Evolutionary conservation across 2,113 vertebrate species (phyloP), one percentile per base, ranked within the genome.

Genomic region (Glaucidium brasilianum): DNA sequence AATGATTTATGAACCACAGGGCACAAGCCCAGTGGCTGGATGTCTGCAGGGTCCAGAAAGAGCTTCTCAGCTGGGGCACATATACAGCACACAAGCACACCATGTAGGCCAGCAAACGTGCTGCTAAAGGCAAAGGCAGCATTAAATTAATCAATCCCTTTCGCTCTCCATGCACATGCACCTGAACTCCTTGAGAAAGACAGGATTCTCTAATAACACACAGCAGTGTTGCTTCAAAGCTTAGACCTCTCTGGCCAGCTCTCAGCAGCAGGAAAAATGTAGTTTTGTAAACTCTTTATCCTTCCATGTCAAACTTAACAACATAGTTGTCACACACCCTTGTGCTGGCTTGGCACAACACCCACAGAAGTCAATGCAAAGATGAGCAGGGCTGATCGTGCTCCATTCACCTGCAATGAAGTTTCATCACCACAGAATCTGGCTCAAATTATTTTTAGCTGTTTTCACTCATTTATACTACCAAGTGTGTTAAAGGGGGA

Each of bases 51-150:
- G 35, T 62, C 39, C 63, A 95, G 35, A 76, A 79, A 86, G 67
- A 76, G 14, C 9, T 64, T 23, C 79, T 73, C 66, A 76, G 71
- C 66, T 79, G 53, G 71, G 23, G 55, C 43, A 50, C 47, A 53
- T 0, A 0, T 13, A 85, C 50, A 85, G 69, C 30, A 52, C 27
- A 41, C 18, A 67, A 39, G 22, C n/a, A 79, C 4, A 1, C 1
- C 3, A 3, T 1, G 4, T 0, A 62, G 37, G 23, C 14, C 86
- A 78, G 45, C 20, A 81, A 90, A 80, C 4, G 1, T 1, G 3
- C 78, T 88, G 82, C 25, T 62, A 34, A 85, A 59, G 37, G 60
- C 41, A 85, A 84, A 82, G 78, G 50, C 15, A 79, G 60, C 64
- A 50, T 35, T 45, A 60, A 92, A 21, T 5, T 62, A 34, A 63